Conservation (phyloP, 2,797 vertebrate genomes). For the Crocodylus rhombifer region DNA sequence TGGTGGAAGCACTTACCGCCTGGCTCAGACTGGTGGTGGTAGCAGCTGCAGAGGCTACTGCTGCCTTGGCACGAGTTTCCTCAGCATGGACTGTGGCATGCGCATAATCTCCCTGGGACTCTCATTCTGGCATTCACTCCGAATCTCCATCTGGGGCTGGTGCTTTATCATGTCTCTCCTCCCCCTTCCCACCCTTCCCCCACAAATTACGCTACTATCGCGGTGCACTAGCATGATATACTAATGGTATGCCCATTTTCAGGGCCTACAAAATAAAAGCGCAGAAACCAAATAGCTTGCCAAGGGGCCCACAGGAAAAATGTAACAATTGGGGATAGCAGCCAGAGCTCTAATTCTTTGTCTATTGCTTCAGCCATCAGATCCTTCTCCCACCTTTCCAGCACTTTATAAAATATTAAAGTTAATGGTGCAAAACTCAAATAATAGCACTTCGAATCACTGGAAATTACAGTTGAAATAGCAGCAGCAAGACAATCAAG, state of each 20-base stretch:
- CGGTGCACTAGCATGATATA: not conserved
- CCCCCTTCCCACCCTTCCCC: too few relatives aligned
- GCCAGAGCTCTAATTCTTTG: not conserved
- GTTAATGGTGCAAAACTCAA: not conserved
- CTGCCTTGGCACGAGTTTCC: too few relatives aligned
- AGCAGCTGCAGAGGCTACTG: too few relatives aligned
- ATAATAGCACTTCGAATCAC: not conserved
- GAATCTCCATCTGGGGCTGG: too few relatives aligned
- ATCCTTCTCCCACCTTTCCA: not conserved
- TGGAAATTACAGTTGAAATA: not conserved
- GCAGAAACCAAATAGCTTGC: not conserved
- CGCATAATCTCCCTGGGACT: too few relatives aligned
- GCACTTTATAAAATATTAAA: not conserved
- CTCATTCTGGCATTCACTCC: too few relatives aligned
- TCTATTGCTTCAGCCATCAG: not conserved
- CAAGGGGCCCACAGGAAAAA: not conserved
- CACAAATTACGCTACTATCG: too few relatives aligned
- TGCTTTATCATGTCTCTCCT: too few relatives aligned
- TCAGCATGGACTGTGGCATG: too few relatives aligned
- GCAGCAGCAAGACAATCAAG: not conserved
- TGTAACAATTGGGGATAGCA: not conserved
- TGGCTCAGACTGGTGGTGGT: too few relatives aligned
- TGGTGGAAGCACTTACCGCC: too few relatives aligned
- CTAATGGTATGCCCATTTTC: not conserved
- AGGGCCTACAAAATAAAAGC: not conserved